These are phyloP conservation scores for Festucalex cinctus DNA, from an alignment of 2,113 vertebrate genomes.

Conservation along the genomic window DNA sequence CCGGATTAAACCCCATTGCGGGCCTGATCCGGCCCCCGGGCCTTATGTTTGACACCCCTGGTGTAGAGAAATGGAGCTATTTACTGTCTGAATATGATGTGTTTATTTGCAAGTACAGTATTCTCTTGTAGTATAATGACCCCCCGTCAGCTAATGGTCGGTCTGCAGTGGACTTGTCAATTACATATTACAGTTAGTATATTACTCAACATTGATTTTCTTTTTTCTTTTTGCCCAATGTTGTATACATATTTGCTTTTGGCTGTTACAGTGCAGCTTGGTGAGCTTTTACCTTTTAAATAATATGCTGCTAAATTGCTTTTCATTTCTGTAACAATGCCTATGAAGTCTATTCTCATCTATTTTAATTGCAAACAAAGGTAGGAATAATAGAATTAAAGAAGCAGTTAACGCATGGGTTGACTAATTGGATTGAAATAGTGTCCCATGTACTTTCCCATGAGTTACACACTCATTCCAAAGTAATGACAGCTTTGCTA, in stretches of 20 bases:
- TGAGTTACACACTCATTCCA: no score
- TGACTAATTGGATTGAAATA: neutral
- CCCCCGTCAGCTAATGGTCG: neutral
- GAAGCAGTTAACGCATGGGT: neutral
- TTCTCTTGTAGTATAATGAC: neutral
- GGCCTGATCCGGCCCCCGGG: no score
- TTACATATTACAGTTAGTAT: neutral
- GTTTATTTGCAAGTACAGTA: neutral
- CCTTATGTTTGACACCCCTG: no score
- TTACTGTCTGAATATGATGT: neutral
- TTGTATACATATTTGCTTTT: neutral
- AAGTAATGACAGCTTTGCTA: neutral
- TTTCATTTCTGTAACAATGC: neutral
- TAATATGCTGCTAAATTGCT: neutral
- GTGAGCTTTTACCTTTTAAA: neutral
- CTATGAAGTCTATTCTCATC: neutral
- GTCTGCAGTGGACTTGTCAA: neutral
- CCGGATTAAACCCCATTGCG: no score
- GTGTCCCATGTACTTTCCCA: neutral
- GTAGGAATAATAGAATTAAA: neutral
- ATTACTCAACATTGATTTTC: neutral
- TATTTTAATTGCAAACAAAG: neutral
- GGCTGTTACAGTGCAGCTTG: neutral
- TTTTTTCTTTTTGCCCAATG: neutral
- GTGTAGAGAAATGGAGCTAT: neutral